Conservation (phyloP, 2,888 invertebrate species). For the Limnephilus auricula region DNA sequence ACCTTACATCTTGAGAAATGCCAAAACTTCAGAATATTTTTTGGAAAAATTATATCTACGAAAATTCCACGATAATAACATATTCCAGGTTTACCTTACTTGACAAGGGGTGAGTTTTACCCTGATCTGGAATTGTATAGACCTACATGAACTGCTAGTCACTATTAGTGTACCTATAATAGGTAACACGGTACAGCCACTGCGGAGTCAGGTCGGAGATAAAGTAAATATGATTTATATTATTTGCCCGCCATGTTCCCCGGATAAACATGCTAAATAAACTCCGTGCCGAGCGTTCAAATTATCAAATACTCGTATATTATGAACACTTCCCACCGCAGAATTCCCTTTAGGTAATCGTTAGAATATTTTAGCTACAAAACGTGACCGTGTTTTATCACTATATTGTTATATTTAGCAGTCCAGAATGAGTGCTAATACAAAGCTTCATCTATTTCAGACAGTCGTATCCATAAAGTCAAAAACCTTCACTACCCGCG, state of each 20-base stretch:
- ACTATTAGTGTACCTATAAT: neutral
- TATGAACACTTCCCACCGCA: neutral
- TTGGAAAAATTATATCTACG: neutral
- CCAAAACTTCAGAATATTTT: too few species aligned
- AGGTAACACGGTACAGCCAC: neutral
- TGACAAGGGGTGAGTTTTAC: neutral
- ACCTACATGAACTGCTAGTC: neutral
- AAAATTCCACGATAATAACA: neutral
- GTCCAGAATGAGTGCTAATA: too few species aligned
- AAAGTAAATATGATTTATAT: constrained; percentile 2
- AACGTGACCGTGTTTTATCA: neutral
- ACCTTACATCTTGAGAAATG: too few species aligned
- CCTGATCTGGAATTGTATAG: neutral
- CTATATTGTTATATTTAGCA: neutral
- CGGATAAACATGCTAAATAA: neutral
- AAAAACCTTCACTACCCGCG: too few species aligned
- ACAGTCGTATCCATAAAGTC: too few species aligned
- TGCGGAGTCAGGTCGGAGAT: neutral
- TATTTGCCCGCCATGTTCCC: neutral
- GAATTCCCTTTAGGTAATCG: neutral
- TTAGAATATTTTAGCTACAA: neutral
- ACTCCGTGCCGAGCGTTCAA: neutral
- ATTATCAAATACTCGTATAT: neutral
- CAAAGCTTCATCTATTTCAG: too few species aligned
- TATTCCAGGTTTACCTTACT: neutral